Percentiles rank a stretch among this genome's conserved stretches.
phyloP scores from a whole-genome alignment of 2,113 vertebrate species.

The Rhombomys opimus region DNA sequence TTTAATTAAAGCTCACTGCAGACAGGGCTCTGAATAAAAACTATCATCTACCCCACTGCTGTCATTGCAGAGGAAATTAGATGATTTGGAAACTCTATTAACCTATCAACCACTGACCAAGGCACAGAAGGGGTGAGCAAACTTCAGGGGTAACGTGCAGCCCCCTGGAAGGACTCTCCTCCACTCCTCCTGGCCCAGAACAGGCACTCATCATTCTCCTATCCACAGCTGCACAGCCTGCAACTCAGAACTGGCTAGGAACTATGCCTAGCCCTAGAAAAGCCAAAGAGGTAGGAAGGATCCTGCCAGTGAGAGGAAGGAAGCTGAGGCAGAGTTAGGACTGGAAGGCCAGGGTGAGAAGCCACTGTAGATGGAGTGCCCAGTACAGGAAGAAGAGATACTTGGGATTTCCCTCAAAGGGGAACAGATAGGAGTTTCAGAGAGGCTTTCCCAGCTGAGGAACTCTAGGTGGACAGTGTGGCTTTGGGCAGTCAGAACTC shows the following conservation, averaged over 20 bases:
- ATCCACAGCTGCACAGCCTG: not conserved
- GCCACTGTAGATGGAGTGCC: not conserved
- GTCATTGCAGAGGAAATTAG: not conserved
- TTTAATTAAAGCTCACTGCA: constrained; percentile 45
- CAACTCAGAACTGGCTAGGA: not conserved
- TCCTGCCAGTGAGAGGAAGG: not conserved
- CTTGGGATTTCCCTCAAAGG: too few species aligned
- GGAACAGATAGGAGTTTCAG: not conserved
- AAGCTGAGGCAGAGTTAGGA: too few species aligned
- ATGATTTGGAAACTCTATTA: not conserved
- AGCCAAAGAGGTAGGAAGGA: not conserved
- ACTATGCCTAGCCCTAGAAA: not conserved
- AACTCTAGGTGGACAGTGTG: not conserved
- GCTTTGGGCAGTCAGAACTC: too few species aligned
- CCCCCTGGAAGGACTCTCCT: not conserved
- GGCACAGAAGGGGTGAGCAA: not conserved
- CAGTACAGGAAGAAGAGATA: not conserved
- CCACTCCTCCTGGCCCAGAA: not conserved
- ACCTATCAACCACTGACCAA: not conserved
- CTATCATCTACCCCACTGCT: not conserved
- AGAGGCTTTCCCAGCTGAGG: not conserved
- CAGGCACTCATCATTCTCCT: not conserved
- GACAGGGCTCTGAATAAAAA: not conserved
- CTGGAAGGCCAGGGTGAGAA: not conserved
- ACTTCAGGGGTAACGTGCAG: not conserved